Evolutionary conservation across 2,888 invertebrate genomes (phyloP).

Genomic region (Cephus sareptanus): DNA sequence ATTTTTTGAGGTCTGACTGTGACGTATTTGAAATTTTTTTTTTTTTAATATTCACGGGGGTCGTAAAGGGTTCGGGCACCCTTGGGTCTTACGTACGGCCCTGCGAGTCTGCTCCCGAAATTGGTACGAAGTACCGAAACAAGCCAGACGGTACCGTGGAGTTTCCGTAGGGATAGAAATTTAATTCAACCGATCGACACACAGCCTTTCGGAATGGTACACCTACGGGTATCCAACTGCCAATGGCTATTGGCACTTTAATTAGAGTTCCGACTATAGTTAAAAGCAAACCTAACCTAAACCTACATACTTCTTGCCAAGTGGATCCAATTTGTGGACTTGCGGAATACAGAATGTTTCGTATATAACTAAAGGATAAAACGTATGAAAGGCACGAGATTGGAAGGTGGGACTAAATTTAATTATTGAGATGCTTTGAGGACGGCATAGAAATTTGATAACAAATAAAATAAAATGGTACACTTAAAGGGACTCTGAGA

Average conservation of each 20-base stretch:
- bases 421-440: neutral
- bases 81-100: neutral
- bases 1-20: neutral
- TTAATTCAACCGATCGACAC: neutral
- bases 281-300: neutral
- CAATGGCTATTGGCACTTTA: neutral
- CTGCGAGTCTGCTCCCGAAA: neutral
- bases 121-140: neutral
- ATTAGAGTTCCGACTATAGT: neutral
- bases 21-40: neutral
- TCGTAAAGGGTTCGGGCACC: neutral
- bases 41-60: neutral
- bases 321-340: neutral
- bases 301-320: neutral
- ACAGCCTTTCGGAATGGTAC: neutral
- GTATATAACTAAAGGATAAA: neutral
- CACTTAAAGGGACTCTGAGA: too few relatives aligned
- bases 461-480: neutral
- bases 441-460: neutral
- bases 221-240: neutral
- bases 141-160: neutral
- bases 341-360: neutral
- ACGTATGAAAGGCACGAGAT: neutral
- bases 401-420: neutral
- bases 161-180: neutral